These are phyloP conservation scores for Butorides virescens DNA, from an alignment of 2,113 vertebrate genomes.

Conservation along the genomic window DNA sequence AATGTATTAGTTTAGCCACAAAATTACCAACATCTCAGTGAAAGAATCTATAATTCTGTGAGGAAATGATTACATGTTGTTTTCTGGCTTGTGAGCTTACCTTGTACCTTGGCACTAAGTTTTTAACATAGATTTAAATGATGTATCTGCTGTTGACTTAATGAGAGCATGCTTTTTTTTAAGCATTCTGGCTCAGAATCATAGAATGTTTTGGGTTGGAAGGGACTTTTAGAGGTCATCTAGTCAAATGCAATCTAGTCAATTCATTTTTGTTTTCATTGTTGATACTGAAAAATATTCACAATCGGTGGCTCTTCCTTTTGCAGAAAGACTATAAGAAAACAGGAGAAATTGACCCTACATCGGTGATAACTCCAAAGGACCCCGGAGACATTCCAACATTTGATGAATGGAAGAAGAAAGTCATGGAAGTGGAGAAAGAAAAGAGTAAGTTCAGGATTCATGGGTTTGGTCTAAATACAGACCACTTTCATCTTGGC, in stretches of 20 bases:
- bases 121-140: neutral
- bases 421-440: slow-evolving; percentile 98
- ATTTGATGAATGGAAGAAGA: slow-evolving; percentile 99
- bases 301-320: neutral
- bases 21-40: neutral
- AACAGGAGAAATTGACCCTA: slow-evolving; percentile 82
- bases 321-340: slow-evolving; percentile 74
- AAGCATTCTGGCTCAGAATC: neutral
- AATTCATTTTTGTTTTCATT: neutral
- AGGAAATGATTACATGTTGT: neutral
- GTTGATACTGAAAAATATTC: neutral
- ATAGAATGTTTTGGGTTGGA: no score
- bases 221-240: no score
- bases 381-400: slow-evolving; percentile 94
- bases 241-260: no score
- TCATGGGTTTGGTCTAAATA: neutral
- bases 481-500: neutral
- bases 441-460: slow-evolving; percentile 89
- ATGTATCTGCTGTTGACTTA: neutral
- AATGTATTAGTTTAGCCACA: neutral
- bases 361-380: slow-evolving; percentile 81
- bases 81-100: neutral
- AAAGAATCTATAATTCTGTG: neutral
- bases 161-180: neutral
- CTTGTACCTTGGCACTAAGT: neutral